These are phyloP conservation scores for Actinernus sp. DNA, from an alignment of 92 coral and sea anemone genomes.

Conservation along the genomic window DNA sequence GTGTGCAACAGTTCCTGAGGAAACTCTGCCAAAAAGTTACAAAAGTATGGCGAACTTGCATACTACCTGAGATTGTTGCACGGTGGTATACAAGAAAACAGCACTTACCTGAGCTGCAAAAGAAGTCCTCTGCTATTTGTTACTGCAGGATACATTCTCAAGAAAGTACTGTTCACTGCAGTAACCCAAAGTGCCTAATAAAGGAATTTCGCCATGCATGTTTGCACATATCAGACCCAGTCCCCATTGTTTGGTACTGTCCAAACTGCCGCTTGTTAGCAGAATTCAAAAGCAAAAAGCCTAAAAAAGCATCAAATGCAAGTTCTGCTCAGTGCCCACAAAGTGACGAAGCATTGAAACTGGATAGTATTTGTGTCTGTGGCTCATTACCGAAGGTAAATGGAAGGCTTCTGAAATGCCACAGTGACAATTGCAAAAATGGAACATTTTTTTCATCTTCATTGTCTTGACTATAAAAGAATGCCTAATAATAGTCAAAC, in stretches of 20 bases:
- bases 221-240: slow-evolving; percentile 17
- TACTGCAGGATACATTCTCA: not conserved
- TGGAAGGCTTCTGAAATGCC: slow-evolving; percentile 72
- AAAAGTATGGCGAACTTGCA: slow-evolving; percentile 54
- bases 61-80: slow-evolving; percentile 60
- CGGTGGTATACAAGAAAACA: slow-evolving; percentile 76
- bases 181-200: slow-evolving; percentile 32
- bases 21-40: too few relatives aligned
- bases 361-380: slow-evolving; percentile 63
- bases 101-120: not conserved
- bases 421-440: slow-evolving; percentile 53
- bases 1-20: too few relatives aligned
- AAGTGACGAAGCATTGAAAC: slow-evolving; percentile 44
- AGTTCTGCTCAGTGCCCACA: slow-evolving; percentile 5
- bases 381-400: slow-evolving; percentile 27
- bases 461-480: slow-evolving; percentile 60
- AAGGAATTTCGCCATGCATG: slow-evolving; percentile 47
- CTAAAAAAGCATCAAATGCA: slow-evolving; percentile 23
- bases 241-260: slow-evolving; percentile 65
- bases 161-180: slow-evolving; percentile 14
- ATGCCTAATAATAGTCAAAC: too few relatives aligned
- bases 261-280: slow-evolving; percentile 55
- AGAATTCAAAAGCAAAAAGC: slow-evolving; percentile 32
- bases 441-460: slow-evolving; percentile 77
- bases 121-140: not conserved